Conservation (phyloP, 1,140 invertebrate genomes). For the Nephila pilipes region DNA sequence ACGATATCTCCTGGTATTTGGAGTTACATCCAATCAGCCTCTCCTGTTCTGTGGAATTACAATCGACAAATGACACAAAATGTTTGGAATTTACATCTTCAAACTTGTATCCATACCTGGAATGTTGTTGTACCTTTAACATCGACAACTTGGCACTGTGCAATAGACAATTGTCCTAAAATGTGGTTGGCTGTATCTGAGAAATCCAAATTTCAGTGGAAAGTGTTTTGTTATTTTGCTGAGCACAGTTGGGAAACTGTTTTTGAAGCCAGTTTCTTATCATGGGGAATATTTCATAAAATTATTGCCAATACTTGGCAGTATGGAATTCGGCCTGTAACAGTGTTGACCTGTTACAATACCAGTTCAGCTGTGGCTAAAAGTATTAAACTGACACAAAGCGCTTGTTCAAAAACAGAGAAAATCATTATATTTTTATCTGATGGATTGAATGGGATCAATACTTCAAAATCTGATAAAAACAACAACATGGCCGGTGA, state of each 20-base stretch:
- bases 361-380: constrained; percentile 31
- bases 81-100: constrained; percentile 17
- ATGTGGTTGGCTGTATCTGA: constrained; percentile 12
- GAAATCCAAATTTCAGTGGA: constrained; percentile 47
- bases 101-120: constrained; percentile 24
- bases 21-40: not conserved
- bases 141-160: constrained; percentile 23
- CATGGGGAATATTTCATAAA: constrained; percentile 41
- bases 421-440: constrained; percentile 13
- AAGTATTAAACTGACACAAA: constrained; percentile 34
- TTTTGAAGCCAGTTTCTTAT: not conserved
- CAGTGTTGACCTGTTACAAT: not conserved
- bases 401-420: not conserved
- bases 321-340: constrained; percentile 25
- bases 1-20: constrained; percentile 34
- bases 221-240: not conserved
- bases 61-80: not conserved
- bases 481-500: not conserved
- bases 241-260: constrained; percentile 37
- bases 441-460: not conserved
- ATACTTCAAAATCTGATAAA: not conserved
- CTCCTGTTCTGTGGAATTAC: constrained; percentile 14
- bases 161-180: not conserved
- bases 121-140: constrained; percentile 37
- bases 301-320: constrained; percentile 53